Evolutionary conservation across 2,888 invertebrate genomes (phyloP).

Genomic region (Operophtera brumata): DNA sequence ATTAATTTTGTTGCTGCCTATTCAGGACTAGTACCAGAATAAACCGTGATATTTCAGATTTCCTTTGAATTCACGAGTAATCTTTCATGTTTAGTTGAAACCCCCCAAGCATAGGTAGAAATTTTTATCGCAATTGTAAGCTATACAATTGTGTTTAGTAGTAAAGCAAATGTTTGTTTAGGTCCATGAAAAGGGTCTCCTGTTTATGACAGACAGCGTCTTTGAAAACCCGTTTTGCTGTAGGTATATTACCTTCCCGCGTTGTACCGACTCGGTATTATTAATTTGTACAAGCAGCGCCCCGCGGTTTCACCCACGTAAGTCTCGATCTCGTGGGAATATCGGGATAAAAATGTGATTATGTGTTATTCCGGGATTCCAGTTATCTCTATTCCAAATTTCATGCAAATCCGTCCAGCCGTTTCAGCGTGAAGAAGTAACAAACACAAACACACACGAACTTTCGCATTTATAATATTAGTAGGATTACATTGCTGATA

Average conservation of each 20-base stretch:
- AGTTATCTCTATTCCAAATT: too few species aligned
- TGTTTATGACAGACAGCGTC: slow-evolving; percentile 9
- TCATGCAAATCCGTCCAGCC: too few species aligned
- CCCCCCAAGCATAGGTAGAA: not conserved
- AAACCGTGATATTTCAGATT: not conserved
- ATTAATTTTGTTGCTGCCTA: not conserved
- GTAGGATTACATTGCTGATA: too few species aligned
- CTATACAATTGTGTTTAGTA: not conserved
- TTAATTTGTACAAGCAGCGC: too few species aligned
- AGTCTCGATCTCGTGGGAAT: too few species aligned
- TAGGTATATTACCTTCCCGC: not conserved
- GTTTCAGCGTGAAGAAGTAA: too few species aligned
- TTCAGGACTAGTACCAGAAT: not conserved
- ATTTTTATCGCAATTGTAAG: not conserved
- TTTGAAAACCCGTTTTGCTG: not conserved
- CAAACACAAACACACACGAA: too few species aligned
- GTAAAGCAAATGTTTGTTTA: slow-evolving; percentile 10
- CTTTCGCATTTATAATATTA: too few species aligned
- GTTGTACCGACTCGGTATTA: not conserved
- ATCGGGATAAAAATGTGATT: too few species aligned
- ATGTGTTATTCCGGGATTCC: too few species aligned
- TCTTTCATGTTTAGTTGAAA: not conserved
- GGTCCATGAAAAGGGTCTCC: slow-evolving; percentile 3
- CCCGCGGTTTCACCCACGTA: too few species aligned
- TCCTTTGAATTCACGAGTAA: not conserved